Base-by-base conservation (phyloP, 2,888 invertebrate species). In the Agrotis clavis region DNA sequence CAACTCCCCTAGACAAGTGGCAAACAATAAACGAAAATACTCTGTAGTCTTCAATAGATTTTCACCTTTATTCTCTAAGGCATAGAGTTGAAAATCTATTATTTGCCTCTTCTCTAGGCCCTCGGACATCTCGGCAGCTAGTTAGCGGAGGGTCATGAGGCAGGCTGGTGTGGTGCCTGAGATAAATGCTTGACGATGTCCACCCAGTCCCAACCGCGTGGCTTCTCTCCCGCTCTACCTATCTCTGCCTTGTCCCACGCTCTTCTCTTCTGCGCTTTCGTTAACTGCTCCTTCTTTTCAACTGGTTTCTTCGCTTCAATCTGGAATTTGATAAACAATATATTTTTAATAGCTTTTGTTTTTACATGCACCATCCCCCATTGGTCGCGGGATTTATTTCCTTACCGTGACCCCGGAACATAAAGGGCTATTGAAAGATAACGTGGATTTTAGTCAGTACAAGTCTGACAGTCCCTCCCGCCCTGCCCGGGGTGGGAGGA, bases 131-230 rank as follows among this genome's bases (percentile, higher is more conserved):
- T n/a, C 45, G 11, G 3, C 61, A 51, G 35, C 59, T 61, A 61
- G 13, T 18, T 41, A 14, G 16, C 67, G 68, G 51, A 56, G 59
- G 90, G 92, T 94, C 94, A 94, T 89, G 94, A 94, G 7, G 89
- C 73, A 0, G 93, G 90, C 18, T 90, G 90, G 72, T 95, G 94
- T 0, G 95, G 95, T 0, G 88, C 95, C 51, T 99, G 99, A 14
- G 98, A 98, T 73, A 99, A 97, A 95, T 99, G 99, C 93, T 98
- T 99, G n/a, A 99, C 98, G 78, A 99, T 97, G 91, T 99, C 99
- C 14, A 99, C 97, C 99, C 99, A 99, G 95, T 99, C 97, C 97
- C 98, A 99, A 0, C 99, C 99, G 45, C 99, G 96, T 0, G 98
- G 98, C 81, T 97, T 97, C 90, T 99, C 99, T 0, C 99, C 99